phyloP scores from a whole-genome alignment of 1,140 invertebrate genomes.

The Cyclina sinensis region DNA sequence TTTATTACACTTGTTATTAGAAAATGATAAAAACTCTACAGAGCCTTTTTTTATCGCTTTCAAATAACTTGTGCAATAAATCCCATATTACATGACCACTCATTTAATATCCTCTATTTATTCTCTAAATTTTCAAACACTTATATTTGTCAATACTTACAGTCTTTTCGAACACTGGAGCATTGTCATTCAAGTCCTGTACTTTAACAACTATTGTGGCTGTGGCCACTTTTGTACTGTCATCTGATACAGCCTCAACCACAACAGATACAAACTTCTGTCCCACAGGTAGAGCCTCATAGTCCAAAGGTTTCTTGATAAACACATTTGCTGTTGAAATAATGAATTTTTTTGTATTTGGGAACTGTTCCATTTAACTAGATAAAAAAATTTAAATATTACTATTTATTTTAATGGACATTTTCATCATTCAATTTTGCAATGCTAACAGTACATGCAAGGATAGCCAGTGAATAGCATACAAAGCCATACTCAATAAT shows the following conservation, averaged over 20 bases:
- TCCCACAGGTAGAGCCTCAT: conserved; percentile 51
- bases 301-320: conserved; percentile 63
- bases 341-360: not conserved
- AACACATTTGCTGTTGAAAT: conserved; percentile 56
- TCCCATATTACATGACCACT: too few relatives aligned
- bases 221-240: conserved; percentile 44
- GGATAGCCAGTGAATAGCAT: too few relatives aligned
- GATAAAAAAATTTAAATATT: not conserved
- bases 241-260: conserved; percentile 38
- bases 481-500: too few relatives aligned
- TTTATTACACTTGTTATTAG: too few relatives aligned
- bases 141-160: conserved; percentile 53
- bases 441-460: too few relatives aligned
- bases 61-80: too few relatives aligned
- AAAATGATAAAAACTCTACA: too few relatives aligned
- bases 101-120: too few relatives aligned
- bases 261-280: conserved; percentile 30
- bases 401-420: not conserved
- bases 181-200: conserved; percentile 74
- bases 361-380: not conserved
- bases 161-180: conserved; percentile 67
- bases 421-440: not conserved
- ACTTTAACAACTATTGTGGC: conserved; percentile 67
- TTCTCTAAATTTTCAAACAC: too few relatives aligned
- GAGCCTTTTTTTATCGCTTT: too few relatives aligned